Percentiles rank a stretch among this genome's conserved stretches.
Conservation (phyloP, 1,140 invertebrate genomes). For the Brachionus plicatilis region DNA sequence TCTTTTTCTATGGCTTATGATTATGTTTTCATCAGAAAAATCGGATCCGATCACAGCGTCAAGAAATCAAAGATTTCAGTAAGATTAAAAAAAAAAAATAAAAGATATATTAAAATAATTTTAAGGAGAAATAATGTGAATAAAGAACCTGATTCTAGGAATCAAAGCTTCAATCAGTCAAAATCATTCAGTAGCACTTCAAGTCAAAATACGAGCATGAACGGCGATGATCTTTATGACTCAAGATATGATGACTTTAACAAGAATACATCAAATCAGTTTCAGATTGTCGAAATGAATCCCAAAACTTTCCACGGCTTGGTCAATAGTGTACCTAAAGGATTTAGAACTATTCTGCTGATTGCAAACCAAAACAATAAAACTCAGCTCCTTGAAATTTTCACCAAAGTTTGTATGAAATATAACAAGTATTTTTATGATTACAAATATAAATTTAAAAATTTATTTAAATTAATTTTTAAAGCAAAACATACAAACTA, state of each 20-base stretch:
- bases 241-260: constrained; percentile 9
- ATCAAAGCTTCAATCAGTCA: not conserved
- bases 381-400: not conserved
- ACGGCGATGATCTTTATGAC: not conserved
- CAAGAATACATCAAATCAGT: constrained; percentile 22
- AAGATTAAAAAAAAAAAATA: not conserved
- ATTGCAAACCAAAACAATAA: constrained; percentile 25
- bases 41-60: not conserved
- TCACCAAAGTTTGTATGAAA: constrained; percentile 14
- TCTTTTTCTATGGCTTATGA: constrained; percentile 30
- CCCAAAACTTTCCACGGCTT: not conserved
- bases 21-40: constrained; percentile 38
- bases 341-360: not conserved
- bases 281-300: constrained; percentile 29
- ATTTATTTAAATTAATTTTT: not conserved
- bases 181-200: not conserved
- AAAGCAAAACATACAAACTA: constrained; percentile 13
- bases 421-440: not conserved
- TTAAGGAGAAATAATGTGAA: not conserved
- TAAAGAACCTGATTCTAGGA: not conserved
- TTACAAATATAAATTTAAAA: not conserved
- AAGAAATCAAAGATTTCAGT: not conserved
- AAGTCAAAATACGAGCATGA: not conserved
- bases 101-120: not conserved
- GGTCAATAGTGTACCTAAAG: constrained; percentile 6